Base-by-base conservation (phyloP, 2,113 vertebrate genomes). In the Clarias magur region DNA sequence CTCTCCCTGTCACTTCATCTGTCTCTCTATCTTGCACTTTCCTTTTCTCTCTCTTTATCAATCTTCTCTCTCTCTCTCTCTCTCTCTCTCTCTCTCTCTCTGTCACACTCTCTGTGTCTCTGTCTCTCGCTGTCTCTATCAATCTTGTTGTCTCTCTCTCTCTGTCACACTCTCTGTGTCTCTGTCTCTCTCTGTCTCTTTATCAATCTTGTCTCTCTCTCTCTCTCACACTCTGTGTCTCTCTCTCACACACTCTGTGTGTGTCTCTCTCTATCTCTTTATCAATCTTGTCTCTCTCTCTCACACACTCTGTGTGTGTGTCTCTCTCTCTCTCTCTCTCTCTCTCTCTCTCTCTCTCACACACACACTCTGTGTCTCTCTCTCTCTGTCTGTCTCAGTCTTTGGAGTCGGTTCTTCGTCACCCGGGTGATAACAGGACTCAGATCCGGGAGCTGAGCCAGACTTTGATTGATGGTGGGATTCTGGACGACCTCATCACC, bases 391-490 rank as follows among this genome's bases (percentile, higher is more conserved):
- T 80, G 83, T 73, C 73, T 85, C 92, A 99, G 98, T 95, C 96
- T 86, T 86, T 99, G 91, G 98, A 99, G 92, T 95, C 94, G 13
- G 96, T 97, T 80, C 93, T 99, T 70, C 97, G 97, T 42, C 98
- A 99, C 90, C 98, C 98, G 0, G 95, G 96, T 16, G 98, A 99
- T 92, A 99, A 99, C 93, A 95, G 98, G 87, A 99, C 97, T 0
- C 98, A 99, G 93, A 99, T 99, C 93, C 95, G 97, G 84, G 98
- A 99, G 91, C 95, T 99, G 76, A 97, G 97, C 57, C 98, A 99
- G 94, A 99, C 98, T 0, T 89, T 99, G 92, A 98, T 99, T 85
- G 98, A 99, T n/a, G 98, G 98, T 83, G 98, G 98, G 34, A 98
- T 99, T 88, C 95, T 99, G 17, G 98, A 99, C 91, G 98, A 99